Conservation (phyloP, 1,140 invertebrate genomes). For the Bicyclus anynana region DNA sequence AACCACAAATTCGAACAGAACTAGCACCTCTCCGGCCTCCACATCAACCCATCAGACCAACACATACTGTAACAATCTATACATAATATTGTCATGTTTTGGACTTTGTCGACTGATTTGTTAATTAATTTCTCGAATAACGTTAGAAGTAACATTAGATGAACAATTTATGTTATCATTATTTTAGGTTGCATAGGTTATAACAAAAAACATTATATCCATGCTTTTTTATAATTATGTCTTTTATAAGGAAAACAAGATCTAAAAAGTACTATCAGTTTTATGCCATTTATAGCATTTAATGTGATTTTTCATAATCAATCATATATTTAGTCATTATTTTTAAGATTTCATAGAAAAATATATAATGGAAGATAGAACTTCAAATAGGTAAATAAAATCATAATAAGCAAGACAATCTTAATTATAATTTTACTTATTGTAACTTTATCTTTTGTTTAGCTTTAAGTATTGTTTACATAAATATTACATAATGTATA, state of each 20-base stretch:
- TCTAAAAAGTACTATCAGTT: neutral
- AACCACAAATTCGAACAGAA: conserved; percentile 27
- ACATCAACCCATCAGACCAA: conserved; percentile 46
- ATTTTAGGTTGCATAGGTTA: conserved; percentile 6
- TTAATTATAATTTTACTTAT: too few species aligned
- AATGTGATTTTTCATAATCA: conserved; percentile 4
- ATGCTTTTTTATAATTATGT: too few species aligned
- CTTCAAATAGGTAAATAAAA: neutral
- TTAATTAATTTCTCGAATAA: conserved; percentile 9
- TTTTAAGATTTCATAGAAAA: conserved; percentile 15
- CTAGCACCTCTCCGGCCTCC: conserved; percentile 30
- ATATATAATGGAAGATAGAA: neutral
- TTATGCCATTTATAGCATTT: conserved; percentile 9
- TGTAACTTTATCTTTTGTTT: too few species aligned
- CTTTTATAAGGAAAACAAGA: neutral
- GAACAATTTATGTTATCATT: conserved; percentile 7
- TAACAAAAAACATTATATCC: neutral
- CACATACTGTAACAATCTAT: conserved; percentile 63
- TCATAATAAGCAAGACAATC: neutral
- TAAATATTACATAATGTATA: conserved; percentile 9
- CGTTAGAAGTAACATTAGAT: neutral
- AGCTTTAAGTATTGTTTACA: conserved; percentile 9
- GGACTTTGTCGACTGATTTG: neutral
- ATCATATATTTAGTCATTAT: conserved; percentile 18
- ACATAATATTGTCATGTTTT: conserved; percentile 30